phyloP scores from a whole-genome alignment of 2,113 vertebrate genomes.

The Phalacrocorax brasilianus region DNA sequence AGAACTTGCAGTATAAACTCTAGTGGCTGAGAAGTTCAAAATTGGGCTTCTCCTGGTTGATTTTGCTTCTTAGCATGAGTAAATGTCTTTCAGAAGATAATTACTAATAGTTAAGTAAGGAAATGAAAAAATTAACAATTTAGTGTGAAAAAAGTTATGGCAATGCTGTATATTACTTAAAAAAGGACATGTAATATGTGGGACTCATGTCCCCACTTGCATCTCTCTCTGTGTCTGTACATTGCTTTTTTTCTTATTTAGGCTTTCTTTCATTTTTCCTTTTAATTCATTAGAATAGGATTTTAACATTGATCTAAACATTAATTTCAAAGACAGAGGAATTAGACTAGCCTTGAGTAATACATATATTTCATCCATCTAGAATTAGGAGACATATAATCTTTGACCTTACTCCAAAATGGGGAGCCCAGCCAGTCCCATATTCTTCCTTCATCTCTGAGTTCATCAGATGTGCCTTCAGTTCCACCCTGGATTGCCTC shows the following conservation, averaged over 20 bases:
- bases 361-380: not conserved
- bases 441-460: not conserved
- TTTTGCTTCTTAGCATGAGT: not conserved
- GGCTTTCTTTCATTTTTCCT: not conserved
- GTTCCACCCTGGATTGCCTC: not conserved
- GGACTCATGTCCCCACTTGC: fast-evolving
- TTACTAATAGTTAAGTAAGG: not conserved
- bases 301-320: not conserved
- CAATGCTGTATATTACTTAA: not conserved
- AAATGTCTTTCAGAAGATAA: not conserved
- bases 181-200: not conserved
- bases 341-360: not conserved
- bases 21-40: not conserved
- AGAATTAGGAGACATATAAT: not conserved
- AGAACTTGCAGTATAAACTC: not conserved
- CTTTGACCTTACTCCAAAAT: not conserved
- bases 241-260: not conserved
- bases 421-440: not conserved
- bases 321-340: not conserved
- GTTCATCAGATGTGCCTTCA: not conserved
- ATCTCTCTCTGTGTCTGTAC: not conserved
- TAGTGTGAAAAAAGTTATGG: not conserved
- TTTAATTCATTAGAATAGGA: not conserved
- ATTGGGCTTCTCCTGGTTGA: not conserved
- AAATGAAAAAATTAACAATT: not conserved